Evolutionary conservation across 2,113 vertebrate genomes (phyloP), one percentile per base, ranked within the genome.

Genomic region (Pseudorasbora parva): DNA sequence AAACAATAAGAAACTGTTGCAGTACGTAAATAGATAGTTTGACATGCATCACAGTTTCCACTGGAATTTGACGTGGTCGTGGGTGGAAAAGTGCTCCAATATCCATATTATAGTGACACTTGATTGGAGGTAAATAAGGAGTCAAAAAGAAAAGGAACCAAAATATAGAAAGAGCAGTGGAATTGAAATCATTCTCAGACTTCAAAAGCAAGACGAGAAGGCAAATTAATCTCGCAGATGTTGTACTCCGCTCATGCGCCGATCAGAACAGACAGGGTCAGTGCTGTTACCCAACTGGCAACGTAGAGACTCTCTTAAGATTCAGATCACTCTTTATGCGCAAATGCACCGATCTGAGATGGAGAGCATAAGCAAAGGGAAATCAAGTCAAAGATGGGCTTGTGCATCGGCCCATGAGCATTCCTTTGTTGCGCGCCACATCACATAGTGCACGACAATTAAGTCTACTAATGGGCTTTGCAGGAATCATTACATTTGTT

Each of bases 391-490:
- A 43, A 43, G 66, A 87, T 45, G 68, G 66, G 62, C 66, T 71
- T 5, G 43, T 45, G 33, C 73, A 68, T 72, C 3, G 37, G 54
- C 41, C 43, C 54, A 5, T 74, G 45, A 56, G 51, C 17, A n/a
- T 14, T 14, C 51, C 57, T 87, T 73, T 76, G 60, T 80, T 82
- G 51, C 23, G n/a, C 54, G 30, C 78, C 59, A 56, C 73, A 59
- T 78, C 64, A 78, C 37, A 45, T 33, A 78, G 85, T 60, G 54
- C 54, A 68, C 15, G 17, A 64, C 59, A 84, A 88, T 88, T 82
- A 86, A 78, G 33, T 25, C 60, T n/a, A 33, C 76, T 84, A 84
- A 88, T 86, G 76, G 76, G 71, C 80, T 82, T 64, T 66, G 49
- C 27, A 56, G 62, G 49, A 82, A 41, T 85, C 49, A 86, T 66